Evolutionary conservation across 2,113 vertebrate genomes (phyloP).

Genomic region (Isurus oxyrinchus): DNA sequence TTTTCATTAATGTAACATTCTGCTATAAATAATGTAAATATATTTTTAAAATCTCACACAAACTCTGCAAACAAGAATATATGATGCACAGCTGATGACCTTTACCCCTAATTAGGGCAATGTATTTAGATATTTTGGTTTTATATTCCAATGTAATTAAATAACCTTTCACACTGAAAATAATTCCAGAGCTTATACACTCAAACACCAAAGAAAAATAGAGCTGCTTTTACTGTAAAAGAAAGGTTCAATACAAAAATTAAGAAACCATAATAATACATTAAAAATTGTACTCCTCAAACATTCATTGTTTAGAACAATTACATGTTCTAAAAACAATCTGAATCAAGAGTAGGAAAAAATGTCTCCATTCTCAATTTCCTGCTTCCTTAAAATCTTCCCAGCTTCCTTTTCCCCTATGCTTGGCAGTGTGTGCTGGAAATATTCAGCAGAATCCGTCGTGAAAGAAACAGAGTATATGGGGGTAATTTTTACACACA

Average conservation of each 20-base stretch:
- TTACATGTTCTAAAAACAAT: not conserved
- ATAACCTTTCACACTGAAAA: not conserved
- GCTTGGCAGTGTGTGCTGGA: not conserved
- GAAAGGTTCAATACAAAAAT: not conserved
- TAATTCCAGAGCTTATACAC: not conserved
- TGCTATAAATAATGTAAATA: not conserved
- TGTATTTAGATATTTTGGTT: not conserved
- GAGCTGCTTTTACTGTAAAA: not conserved
- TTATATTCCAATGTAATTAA: not conserved
- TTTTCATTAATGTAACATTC: not conserved
- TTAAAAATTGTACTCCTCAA: not conserved
- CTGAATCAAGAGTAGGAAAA: not conserved
- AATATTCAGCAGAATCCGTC: not conserved
- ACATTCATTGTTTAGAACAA: not conserved
- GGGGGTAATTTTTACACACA: not conserved
- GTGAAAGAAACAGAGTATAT: not conserved
- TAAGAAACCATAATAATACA: not conserved
- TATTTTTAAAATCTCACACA: not conserved
- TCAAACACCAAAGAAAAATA: not conserved
- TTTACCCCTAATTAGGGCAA: not conserved
- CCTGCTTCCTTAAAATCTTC: not conserved
- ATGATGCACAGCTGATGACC: not conserved
- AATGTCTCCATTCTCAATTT: not conserved
- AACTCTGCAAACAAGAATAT: not conserved
- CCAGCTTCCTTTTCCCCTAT: not conserved